phyloP scores from a whole-genome alignment of 2,888 invertebrate species.

The Tipula helvola region DNA sequence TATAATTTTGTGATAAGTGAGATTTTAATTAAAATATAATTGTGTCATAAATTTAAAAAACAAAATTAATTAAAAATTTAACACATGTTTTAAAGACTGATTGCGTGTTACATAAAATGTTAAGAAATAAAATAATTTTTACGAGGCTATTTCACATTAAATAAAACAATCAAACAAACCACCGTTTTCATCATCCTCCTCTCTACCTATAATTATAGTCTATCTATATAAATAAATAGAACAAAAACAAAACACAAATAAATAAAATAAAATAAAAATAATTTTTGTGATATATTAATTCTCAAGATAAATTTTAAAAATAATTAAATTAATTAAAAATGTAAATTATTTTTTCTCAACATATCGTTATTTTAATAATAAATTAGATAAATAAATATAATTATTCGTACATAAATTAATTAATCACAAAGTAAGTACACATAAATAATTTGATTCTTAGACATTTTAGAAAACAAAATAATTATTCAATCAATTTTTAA shows the following conservation, averaged over 20 bases:
- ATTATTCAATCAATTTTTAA: neutral
- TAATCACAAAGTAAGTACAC: neutral
- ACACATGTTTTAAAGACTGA: neutral
- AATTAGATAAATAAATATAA: neutral
- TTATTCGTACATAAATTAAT: neutral
- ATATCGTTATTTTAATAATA: neutral
- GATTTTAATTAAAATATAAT: neutral
- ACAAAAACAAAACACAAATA: neutral
- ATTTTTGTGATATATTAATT: neutral
- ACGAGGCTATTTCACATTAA: neutral
- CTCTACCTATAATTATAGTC: neutral
- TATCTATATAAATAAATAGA: neutral
- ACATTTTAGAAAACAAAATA: neutral
- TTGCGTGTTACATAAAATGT: neutral
- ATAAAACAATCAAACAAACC: neutral
- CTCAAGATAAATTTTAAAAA: neutral
- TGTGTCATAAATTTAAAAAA: neutral
- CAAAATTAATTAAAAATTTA: neutral
- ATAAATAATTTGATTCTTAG: neutral
- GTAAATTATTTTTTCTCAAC: neutral
- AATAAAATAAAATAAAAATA: neutral
- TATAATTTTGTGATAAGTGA: constrained; percentile 4
- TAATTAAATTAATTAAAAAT: neutral
- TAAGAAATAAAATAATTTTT: neutral
- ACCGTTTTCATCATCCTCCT: neutral